phyloP scores from a whole-genome alignment of 1,140 invertebrate species.

The Neotoxoptera formosana region DNA sequence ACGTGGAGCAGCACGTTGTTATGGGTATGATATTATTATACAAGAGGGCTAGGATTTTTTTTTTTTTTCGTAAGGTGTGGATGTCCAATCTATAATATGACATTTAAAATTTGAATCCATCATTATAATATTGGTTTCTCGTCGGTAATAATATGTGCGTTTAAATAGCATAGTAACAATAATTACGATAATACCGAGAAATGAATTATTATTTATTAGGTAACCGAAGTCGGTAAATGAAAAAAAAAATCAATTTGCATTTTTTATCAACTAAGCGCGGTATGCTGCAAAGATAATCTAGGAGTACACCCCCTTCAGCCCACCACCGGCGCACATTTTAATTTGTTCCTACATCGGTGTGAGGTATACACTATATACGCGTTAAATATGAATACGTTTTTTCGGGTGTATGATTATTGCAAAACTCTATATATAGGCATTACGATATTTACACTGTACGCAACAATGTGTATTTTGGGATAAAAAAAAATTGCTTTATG shows the following conservation, averaged over 20 bases:
- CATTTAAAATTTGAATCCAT: too few species aligned
- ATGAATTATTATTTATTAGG: not conserved
- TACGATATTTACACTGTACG: not conserved
- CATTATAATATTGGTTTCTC: too few species aligned
- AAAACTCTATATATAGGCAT: not conserved
- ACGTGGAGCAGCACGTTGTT: not conserved
- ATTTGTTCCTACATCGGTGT: not conserved
- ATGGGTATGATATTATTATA: not conserved
- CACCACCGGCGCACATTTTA: not conserved
- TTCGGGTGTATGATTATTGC: not conserved
- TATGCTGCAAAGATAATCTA: too few species aligned
- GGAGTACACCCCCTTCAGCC: too few species aligned
- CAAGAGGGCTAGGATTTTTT: not conserved
- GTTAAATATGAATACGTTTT: not conserved
- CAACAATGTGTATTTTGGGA: not conserved
- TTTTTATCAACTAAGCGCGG: not conserved
- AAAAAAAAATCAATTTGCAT: not conserved
- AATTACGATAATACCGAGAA: too few species aligned
- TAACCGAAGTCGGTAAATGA: not conserved
- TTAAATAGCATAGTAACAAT: too few species aligned
- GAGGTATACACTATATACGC: too few species aligned
- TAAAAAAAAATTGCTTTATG: not conserved
- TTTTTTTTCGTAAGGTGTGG: too few species aligned
- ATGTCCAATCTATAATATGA: too few species aligned
- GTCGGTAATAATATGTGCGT: too few species aligned